Percentiles rank a stretch among this genome's conserved stretches.
Evolutionary conservation across 2,888 invertebrate genomes (phyloP).

Genomic region (Drosophila flavopinicola): DNA sequence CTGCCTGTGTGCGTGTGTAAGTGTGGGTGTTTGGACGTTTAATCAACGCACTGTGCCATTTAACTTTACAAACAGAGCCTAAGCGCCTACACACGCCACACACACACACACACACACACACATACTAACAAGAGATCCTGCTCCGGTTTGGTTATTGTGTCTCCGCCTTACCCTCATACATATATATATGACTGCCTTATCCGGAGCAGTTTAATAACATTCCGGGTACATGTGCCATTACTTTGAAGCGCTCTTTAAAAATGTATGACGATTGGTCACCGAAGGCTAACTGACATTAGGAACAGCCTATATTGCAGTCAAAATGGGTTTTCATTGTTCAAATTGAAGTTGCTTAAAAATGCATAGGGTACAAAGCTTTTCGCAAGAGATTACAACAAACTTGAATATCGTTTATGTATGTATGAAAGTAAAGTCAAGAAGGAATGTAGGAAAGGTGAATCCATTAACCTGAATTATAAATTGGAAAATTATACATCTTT

Average conservation of each 20-base stretch:
- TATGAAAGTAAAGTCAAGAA: too few relatives aligned
- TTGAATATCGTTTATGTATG: too few relatives aligned
- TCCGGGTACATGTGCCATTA: conserved; percentile 38
- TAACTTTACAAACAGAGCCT: conserved; percentile 70
- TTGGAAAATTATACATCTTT: too few relatives aligned
- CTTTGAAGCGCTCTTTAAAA: conserved; percentile 40
- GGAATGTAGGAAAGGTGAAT: too few relatives aligned
- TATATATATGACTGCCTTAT: conserved; percentile 11
- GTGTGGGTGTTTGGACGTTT: conserved; percentile 65
- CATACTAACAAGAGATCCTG: conserved; percentile 28
- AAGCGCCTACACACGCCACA: conserved; percentile 39
- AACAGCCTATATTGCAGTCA: conserved; percentile 1
- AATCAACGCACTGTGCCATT: conserved; percentile 76
- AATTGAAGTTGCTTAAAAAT: conserved; percentile 15
- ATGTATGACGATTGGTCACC: conserved; percentile 48
- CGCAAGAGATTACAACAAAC: background rate
- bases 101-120: conserved; percentile 7
- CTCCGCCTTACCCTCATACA: background rate
- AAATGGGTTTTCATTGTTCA: conserved; percentile 3
- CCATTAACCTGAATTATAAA: too few relatives aligned
- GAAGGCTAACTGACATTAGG: conserved; percentile 15
- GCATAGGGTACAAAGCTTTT: conserved; percentile 1
- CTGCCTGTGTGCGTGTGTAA: background rate
- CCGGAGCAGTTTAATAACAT: conserved; percentile 51
- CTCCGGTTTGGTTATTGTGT: conserved; percentile 8